Evolutionary conservation across 2,888 invertebrate genomes (phyloP), one percentile per base, ranked within the genome.

Genomic region (Andrena fulva): DNA sequence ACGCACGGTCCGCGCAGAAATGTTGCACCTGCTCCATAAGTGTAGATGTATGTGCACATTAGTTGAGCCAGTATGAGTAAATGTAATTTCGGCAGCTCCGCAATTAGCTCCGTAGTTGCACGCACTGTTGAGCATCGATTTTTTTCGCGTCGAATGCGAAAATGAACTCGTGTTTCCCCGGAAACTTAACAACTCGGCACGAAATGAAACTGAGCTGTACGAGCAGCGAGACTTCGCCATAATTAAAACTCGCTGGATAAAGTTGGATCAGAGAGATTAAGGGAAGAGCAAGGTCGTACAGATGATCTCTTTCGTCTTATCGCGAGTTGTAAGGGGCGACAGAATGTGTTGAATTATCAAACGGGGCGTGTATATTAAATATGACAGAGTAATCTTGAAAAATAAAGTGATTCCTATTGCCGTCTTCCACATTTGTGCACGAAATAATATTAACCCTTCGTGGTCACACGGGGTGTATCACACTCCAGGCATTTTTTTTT

Each of bases 181-280:
- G 24, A 67, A 67, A 52, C 27, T 31, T 42, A 48, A 70, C 75
- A 42, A 71, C 56, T 78, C 48, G 20, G 16, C 12, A 20, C 24
- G 50, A 60, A 56, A 42, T 56, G 52, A 31, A 48, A 62, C 48
- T 56, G 24, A 50, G 16, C 42, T n/a, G 10, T 7, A 35, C 24
- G 27, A 16, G 50, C 12, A 12, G 29, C 3, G 10, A 29, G 56
- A 50, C 66, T 60, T 31, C 8, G 24, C 24, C 24, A 60, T 83
- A 84, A 80, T 80, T 80, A 67, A 76, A 73, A 60, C 64, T 56
- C 64, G 62, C 48, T 48, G 69, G 35, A 63, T 67, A 54, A 77
- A 84, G 27, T 31, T 48, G 33, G 74, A 42, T 72, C 64, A 8
- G 33, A 54, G 12, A 56, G 68, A 59, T 74, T 68, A 72, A 70